A percentile compares a stretch with the other conserved stretches of the same genome.
phyloP scores from a whole-genome alignment of 2,888 invertebrate species.

The Polydrusus cervinus region DNA sequence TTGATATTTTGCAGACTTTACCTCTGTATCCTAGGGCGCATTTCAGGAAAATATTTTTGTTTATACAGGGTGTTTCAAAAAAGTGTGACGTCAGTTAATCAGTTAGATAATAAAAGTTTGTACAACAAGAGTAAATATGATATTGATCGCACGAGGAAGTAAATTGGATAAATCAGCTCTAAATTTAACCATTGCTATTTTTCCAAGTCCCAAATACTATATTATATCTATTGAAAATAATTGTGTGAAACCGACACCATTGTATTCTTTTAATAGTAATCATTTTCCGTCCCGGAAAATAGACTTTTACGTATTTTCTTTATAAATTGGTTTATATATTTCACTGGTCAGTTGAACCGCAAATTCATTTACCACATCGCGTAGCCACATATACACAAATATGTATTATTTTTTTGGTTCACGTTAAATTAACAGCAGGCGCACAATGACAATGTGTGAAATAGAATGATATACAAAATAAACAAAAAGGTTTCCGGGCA shows the following conservation, averaged over 20 bases:
- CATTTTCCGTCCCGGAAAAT: conserved; percentile 55
- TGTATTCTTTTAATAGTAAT: conserved; percentile 57
- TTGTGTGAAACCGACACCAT: conserved; percentile 45
- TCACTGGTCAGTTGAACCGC: conserved; percentile 38
- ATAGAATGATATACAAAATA: conserved; percentile 53
- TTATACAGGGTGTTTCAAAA: no score
- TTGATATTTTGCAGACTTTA: no score
- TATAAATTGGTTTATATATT: conserved; percentile 56
- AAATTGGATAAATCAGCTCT: no score
- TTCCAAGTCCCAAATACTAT: no score
- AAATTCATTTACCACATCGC: conserved; percentile 42
- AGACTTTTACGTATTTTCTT: conserved; percentile 55
- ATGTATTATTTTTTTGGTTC: conserved; percentile 46
- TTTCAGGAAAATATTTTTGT: no score
- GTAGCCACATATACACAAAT: conserved; percentile 31
- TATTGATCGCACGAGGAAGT: no score
- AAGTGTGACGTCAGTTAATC: no score
- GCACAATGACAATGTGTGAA: conserved; percentile 47
- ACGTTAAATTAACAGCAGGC: conserved; percentile 42
- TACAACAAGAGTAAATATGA: no score
- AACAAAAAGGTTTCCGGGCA: conserved; percentile 46
- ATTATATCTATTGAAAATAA: no score
- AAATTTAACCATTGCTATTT: no score
- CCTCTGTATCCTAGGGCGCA: no score
- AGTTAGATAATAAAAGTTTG: no score